Percentiles rank a stretch among this genome's conserved stretches.
phyloP scores from a whole-genome alignment of 2,797 vertebrate species.

The Pangasius macronema region DNA sequence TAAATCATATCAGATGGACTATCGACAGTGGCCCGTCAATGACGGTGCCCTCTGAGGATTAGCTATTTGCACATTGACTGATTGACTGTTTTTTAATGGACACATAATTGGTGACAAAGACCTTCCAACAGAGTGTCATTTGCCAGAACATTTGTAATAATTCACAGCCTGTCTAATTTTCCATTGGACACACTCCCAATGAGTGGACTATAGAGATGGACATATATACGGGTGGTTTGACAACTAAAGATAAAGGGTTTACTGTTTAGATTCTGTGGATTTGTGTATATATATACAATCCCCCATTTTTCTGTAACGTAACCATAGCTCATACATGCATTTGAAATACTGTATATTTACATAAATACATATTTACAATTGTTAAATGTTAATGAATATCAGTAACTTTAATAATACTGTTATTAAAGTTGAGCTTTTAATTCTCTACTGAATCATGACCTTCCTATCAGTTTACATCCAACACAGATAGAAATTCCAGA shows the following conservation, averaged over 20 bases:
- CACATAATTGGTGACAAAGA: slow-evolving; percentile 99
- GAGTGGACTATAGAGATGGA: slow-evolving; percentile 59
- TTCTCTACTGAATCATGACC: background rate
- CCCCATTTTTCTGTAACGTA: background rate
- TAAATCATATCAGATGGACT: slow-evolving; percentile 86
- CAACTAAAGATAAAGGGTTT: slow-evolving; percentile 34
- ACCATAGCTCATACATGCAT: background rate
- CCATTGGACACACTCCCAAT: slow-evolving; percentile 77
- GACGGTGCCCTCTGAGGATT: slow-evolving; percentile 83
- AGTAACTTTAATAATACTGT: background rate
- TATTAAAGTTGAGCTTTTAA: background rate
- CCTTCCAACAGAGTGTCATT: slow-evolving; percentile 92
- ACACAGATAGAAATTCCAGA: background rate
- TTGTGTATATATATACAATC: background rate
- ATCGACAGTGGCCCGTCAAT: slow-evolving; percentile 92
- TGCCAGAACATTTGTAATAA: slow-evolving; percentile 82
- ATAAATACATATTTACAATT: slow-evolving; percentile 2
- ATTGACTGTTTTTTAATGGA: slow-evolving; percentile 99
- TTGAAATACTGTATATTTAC: background rate
- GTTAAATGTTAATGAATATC: background rate
- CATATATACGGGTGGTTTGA: slow-evolving; percentile 24
- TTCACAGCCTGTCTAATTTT: slow-evolving; percentile 82
- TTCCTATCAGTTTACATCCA: background rate
- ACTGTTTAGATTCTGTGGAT: background rate
- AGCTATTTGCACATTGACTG: slow-evolving; percentile 89